Evolutionary conservation across 2,797 vertebrate species (phyloP), one percentile per base, ranked within the genome.

Genomic region (Microchirus variegatus): DNA sequence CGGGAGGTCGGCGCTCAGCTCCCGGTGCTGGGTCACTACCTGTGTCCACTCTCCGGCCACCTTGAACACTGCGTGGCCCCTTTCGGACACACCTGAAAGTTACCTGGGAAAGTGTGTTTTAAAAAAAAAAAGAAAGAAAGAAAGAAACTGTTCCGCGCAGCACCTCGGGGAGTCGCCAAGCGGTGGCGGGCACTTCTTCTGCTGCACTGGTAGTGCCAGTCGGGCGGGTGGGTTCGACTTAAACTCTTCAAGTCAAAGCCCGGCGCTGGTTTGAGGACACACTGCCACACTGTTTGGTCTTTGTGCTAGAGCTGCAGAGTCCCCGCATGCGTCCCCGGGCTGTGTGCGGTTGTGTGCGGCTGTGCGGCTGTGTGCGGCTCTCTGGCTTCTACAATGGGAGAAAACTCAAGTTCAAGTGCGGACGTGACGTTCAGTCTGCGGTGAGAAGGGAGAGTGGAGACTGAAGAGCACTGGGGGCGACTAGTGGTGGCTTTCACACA

Each of bases 371-470:
- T 96, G 93, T 95, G 95, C 94, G 95, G 95, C 93, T 95, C 94
- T 93, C 94, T 94, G 95, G 94, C 95, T 97, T 94, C 94, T 96
- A 95, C 95, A 95, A 95, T 95, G 95, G 95, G 94, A 96, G 95
- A 95, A 96, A 97, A 97, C 96, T 96, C 96, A 97, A 98, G 96
- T 98, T 98, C 96, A 97, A 97, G 96, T 97, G 95, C 96, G 96
- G 96, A 98, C 97, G 97, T 98, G 96, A 98, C 96, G 97, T 97
- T 97, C 95, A 95, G 96, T 96, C 94, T 96, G 94, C 95, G 94
- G 80, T 94, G 92, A 95, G 94, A 96, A 95, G 95, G 95, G 95
- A 96, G 95, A 96, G 88, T 92, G 90, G 90, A 92, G 95, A 96
- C 90, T 91, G 95, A 95, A 95, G 97, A 96, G 96, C 96, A 97